Conservation (phyloP, 2,797 vertebrate species). For the Chaunax sp. region DNA sequence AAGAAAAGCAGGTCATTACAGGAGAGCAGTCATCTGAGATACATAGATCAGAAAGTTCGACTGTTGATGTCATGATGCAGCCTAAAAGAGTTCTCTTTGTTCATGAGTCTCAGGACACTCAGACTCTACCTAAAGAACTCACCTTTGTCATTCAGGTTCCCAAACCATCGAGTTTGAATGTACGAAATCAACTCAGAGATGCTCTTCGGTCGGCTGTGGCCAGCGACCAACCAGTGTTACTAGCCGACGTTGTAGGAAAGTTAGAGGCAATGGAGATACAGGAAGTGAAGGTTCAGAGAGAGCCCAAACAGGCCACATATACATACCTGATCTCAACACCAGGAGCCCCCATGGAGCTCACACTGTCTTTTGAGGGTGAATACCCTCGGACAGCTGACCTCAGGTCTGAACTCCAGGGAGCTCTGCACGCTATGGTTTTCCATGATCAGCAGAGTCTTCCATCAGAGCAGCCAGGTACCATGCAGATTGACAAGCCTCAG, state of each 20-base stretch:
- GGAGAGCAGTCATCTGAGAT: constrained; percentile 76
- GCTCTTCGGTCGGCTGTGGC: constrained; percentile 86
- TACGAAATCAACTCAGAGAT: constrained; percentile 84
- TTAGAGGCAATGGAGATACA: constrained; percentile 83
- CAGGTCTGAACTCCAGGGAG: constrained; percentile 84
- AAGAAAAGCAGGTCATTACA: constrained; percentile 83
- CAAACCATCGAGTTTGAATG: constrained; percentile 74
- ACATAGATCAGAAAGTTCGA: constrained; percentile 52
- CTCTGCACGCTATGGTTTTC: constrained; percentile 85
- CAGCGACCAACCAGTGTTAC: constrained; percentile 81
- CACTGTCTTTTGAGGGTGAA: constrained; percentile 83
- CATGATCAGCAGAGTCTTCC: constrained; percentile 83
- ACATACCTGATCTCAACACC: constrained; percentile 86
- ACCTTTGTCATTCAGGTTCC: constrained; percentile 78
- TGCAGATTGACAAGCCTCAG: constrained; percentile 62
- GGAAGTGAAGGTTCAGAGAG: constrained; percentile 80
- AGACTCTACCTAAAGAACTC: constrained; percentile 83
- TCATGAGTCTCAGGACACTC: constrained; percentile 76
- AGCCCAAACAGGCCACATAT: constrained; percentile 76
- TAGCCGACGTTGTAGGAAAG: constrained; percentile 83
- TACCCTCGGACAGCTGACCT: constrained; percentile 86
- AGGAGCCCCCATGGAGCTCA: constrained; percentile 84
- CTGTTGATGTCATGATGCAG: constrained; percentile 70
- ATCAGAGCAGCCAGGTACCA: constrained; percentile 75
- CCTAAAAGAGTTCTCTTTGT: constrained; percentile 53